Conservation (phyloP, 1,140 invertebrate genomes). For the Alviniconcha marisindica region DNA sequence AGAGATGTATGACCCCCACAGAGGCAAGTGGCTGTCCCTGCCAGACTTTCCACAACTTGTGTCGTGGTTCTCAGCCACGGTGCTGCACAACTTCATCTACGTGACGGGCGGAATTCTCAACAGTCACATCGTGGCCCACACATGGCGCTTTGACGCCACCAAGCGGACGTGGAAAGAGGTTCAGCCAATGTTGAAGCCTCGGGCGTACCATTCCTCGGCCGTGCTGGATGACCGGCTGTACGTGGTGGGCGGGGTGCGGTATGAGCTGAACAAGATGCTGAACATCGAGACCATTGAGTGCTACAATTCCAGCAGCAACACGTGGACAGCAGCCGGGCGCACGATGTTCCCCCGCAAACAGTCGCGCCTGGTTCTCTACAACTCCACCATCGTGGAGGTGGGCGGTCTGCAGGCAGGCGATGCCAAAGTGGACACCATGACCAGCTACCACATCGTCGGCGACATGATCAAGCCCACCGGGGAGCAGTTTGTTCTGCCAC, state of each 20-base stretch:
- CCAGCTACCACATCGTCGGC: conserved; percentile 65
- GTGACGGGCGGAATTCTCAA: conserved; percentile 73
- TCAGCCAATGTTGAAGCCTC: conserved; percentile 62
- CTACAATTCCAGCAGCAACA: conserved; percentile 63
- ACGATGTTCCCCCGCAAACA: conserved; percentile 68
- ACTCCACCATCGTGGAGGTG: conserved; percentile 70
- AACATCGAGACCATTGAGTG: conserved; percentile 71
- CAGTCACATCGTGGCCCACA: conserved; percentile 65
- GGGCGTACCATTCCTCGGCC: conserved; percentile 71
- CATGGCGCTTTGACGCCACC: conserved; percentile 72
- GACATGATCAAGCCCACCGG: conserved; percentile 62
- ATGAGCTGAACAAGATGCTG: conserved; percentile 58
- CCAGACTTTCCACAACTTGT: conserved; percentile 68
- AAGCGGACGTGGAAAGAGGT: conserved; percentile 65
- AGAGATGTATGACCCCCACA: conserved; percentile 73
- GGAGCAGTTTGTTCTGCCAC: conserved; percentile 72
- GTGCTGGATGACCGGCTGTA: conserved; percentile 67
- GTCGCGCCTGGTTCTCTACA: conserved; percentile 67
- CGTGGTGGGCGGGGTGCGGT: conserved; percentile 70
- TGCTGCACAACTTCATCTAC: conserved; percentile 68
- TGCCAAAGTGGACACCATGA: conserved; percentile 70
- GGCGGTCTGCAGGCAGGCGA: conserved; percentile 69
- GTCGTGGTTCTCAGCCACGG: conserved; percentile 66
- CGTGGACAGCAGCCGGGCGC: conserved; percentile 68
- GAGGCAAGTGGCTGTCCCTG: conserved; percentile 69